phyloP scores from a whole-genome alignment of 2,888 invertebrate species.

The Furcula furcula region DNA sequence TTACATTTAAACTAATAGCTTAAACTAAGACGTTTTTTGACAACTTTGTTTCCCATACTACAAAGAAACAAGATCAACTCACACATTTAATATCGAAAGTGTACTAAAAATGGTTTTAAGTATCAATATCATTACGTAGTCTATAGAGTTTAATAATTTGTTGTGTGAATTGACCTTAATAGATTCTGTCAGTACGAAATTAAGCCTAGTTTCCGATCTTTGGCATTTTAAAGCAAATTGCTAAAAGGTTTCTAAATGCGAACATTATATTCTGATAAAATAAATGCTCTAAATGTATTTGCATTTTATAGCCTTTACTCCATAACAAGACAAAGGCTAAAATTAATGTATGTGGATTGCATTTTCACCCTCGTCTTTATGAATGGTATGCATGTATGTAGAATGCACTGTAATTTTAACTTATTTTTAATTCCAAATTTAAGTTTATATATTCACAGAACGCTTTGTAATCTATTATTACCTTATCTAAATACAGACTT shows the following conservation, averaged over 20 bases:
- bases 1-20: slow-evolving; percentile 51
- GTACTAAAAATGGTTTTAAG: too few species aligned
- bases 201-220: slow-evolving; percentile 38
- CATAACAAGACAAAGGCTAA: not conserved
- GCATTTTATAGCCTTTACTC: slow-evolving; percentile 4
- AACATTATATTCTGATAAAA: slow-evolving; percentile 12
- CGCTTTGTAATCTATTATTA: slow-evolving; percentile 40
- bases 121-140: too few species aligned
- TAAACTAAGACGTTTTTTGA: slow-evolving; percentile 21
- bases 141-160: not conserved
- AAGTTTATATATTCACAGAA: slow-evolving; percentile 39
- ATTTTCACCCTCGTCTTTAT: too few species aligned
- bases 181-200: slow-evolving; percentile 21
- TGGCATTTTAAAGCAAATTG: slow-evolving; percentile 36
- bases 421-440: slow-evolving; percentile 18
- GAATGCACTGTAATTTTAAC: slow-evolving; percentile 22
- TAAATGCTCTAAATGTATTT: slow-evolving; percentile 10
- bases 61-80: slow-evolving; percentile 17
- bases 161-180: slow-evolving; percentile 25
- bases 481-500: slow-evolving; percentile 50
- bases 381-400: slow-evolving; percentile 32
- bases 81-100: slow-evolving; percentile 10
- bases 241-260: slow-evolving; percentile 16
- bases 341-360: too few species aligned
- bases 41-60: slow-evolving; percentile 9